Evolutionary conservation across 2,113 vertebrate species (phyloP).

Genomic region (Turnix velox): DNA sequence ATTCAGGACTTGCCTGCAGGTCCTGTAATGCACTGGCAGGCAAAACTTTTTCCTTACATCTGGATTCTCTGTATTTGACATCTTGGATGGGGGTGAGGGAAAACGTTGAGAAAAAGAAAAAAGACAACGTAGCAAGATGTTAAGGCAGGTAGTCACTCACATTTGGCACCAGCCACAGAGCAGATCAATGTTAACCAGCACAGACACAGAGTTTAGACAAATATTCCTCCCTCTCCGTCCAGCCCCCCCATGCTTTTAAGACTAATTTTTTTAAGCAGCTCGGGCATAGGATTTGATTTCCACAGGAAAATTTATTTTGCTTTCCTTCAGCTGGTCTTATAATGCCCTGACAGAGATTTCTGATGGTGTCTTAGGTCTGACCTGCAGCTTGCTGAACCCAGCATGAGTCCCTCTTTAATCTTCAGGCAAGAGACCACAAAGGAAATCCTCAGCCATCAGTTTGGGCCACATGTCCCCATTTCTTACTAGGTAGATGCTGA

Average conservation of each 20-base stretch:
- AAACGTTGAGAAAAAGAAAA: constrained; percentile 9
- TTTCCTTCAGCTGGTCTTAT: background rate
- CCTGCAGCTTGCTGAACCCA: background rate
- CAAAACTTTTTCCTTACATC: background rate
- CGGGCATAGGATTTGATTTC: background rate
- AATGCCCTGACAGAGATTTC: background rate
- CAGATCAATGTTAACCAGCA: constrained; percentile 24
- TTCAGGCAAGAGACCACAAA: background rate
- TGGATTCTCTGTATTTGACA: constrained; percentile 19
- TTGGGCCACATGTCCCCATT: background rate
- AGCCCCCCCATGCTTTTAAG: background rate
- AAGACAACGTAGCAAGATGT: constrained; percentile 34
- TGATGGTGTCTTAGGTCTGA: background rate
- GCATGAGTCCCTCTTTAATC: background rate
- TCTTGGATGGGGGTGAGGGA: background rate
- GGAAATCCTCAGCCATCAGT: background rate
- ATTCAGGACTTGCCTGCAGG: background rate
- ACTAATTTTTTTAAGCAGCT: background rate
- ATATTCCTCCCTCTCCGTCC: background rate
- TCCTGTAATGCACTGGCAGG: background rate
- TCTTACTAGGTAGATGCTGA: background rate
- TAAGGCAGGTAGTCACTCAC: background rate
- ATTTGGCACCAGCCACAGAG: constrained; percentile 21
- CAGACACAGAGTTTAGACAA: background rate
- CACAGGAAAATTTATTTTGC: background rate